A percentile compares a stretch with the other conserved stretches of the same genome.
These are phyloP conservation scores for Boloria selene DNA, from an alignment of 2,888 invertebrate species.

Conservation along the genomic window DNA sequence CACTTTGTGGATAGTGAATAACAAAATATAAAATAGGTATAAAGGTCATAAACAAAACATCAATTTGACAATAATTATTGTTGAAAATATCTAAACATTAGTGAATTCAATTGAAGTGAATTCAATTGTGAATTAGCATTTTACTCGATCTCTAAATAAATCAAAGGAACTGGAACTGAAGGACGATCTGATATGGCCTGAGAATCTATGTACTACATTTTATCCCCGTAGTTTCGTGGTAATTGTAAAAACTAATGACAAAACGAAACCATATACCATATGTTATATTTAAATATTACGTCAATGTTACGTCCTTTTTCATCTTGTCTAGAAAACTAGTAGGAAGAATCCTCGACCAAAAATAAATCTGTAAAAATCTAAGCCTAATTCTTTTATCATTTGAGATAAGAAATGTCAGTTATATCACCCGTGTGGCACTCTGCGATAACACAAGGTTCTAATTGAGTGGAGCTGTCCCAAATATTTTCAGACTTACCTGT, in stretches of 20 bases:
- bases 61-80: no score
- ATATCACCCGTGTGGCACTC: slow-evolving; percentile 80
- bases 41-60: no score
- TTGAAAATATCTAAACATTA: no score
- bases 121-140: slow-evolving; percentile 77
- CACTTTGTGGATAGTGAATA: no score
- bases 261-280: no score
- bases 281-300: slow-evolving; percentile 72
- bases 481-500: slow-evolving; percentile 77
- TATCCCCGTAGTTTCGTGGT: slow-evolving; percentile 37
- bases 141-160: slow-evolving; percentile 69
- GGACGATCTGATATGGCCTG: slow-evolving; percentile 62
- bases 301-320: slow-evolving; percentile 82
- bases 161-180: slow-evolving; percentile 38
- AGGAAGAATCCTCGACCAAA: slow-evolving; percentile 83
- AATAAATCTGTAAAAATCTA: no score
- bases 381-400: no score
- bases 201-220: slow-evolving; percentile 58
- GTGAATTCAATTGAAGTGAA: no score
- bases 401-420: slow-evolving; percentile 79
- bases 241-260: no score
- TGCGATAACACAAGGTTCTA: slow-evolving; percentile 62
- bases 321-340: slow-evolving; percentile 69
- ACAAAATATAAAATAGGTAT: no score
- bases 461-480: slow-evolving; percentile 81